These are phyloP conservation scores for Sebastes kiyomatsui DNA, from an alignment of 2,797 vertebrate species.

Conservation along the genomic window DNA sequence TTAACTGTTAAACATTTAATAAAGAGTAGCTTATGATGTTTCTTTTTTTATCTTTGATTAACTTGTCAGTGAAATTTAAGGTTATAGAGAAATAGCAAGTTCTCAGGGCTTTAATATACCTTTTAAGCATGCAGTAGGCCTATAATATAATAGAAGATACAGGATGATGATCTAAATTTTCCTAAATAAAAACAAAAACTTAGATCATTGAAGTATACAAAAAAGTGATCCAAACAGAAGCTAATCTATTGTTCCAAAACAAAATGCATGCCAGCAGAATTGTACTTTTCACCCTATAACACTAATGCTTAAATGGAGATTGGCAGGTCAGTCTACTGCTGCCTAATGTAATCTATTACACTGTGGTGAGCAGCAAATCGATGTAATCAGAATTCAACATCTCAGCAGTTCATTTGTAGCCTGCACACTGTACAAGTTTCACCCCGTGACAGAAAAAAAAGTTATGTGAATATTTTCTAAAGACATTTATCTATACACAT, in stretches of 20 bases:
- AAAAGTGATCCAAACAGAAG: not conserved
- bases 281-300: not conserved
- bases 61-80: not conserved
- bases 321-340: slow-evolving; percentile 14
- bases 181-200: not conserved
- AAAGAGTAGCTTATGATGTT: not conserved
- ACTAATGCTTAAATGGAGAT: slow-evolving; percentile 15
- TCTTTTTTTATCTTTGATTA: not conserved
- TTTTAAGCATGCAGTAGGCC: not conserved
- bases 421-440: slow-evolving; percentile 2
- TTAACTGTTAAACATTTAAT: not conserved
- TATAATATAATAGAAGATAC: not conserved
- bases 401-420: slow-evolving; percentile 28
- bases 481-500: slow-evolving; percentile 37
- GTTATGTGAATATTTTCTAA: slow-evolving; percentile 3
- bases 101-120: not conserved
- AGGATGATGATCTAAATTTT: not conserved
- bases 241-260: not conserved
- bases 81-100: not conserved
- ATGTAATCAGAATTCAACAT: slow-evolving; percentile 23
- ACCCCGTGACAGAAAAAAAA: not conserved
- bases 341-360: slow-evolving; percentile 38
- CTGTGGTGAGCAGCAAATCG: not conserved
- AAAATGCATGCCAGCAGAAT: not conserved
- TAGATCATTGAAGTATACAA: not conserved